Percentiles rank a stretch among this genome's conserved stretches.
phyloP scores from a whole-genome alignment of 2,888 invertebrate species.

The Harpagoxenus sublaevis region DNA sequence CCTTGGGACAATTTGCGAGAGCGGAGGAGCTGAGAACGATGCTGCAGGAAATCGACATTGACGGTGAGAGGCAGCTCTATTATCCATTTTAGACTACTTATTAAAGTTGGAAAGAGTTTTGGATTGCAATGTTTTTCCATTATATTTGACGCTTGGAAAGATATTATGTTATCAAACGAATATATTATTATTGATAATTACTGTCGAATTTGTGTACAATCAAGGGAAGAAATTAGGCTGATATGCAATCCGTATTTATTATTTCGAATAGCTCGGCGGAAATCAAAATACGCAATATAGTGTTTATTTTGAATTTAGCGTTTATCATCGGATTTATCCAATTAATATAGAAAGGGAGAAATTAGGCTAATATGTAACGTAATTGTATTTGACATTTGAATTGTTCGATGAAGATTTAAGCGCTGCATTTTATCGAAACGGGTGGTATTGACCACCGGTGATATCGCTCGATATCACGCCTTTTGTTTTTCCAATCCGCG shows the following conservation, averaged over 20 bases:
- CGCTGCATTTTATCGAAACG: constrained; percentile 15
- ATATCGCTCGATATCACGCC: constrained; percentile 1
- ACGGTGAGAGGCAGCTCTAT: constrained; percentile 87
- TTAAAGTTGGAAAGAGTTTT: constrained; percentile 7
- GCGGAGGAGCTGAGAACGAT: constrained; percentile 95
- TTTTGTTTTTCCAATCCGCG: constrained; percentile 16
- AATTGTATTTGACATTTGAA: constrained; percentile 30
- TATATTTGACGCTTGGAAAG: not conserved
- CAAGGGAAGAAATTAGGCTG: not conserved
- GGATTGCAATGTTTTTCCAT: constrained; percentile 7
- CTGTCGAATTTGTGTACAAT: not conserved
- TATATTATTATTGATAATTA: not conserved
- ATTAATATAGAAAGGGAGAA: constrained; percentile 11
- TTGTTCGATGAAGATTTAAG: constrained; percentile 30
- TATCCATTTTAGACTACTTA: constrained; percentile 21
- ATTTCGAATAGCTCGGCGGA: not conserved
- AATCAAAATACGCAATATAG: not conserved
- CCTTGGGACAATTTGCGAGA: constrained; percentile 94
- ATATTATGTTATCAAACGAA: not conserved
- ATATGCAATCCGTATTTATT: not conserved
- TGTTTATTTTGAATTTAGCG: constrained; percentile 6
- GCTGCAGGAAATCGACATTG: constrained; percentile 94
- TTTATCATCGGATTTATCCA: constrained; percentile 21
- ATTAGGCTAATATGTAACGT: constrained; percentile 16
- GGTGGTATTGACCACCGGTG: constrained; percentile 1